A percentile compares a stretch with the other conserved stretches of the same genome.
Conservation (phyloP, 2,113 vertebrate genomes). For the Quiscalus mexicanus region DNA sequence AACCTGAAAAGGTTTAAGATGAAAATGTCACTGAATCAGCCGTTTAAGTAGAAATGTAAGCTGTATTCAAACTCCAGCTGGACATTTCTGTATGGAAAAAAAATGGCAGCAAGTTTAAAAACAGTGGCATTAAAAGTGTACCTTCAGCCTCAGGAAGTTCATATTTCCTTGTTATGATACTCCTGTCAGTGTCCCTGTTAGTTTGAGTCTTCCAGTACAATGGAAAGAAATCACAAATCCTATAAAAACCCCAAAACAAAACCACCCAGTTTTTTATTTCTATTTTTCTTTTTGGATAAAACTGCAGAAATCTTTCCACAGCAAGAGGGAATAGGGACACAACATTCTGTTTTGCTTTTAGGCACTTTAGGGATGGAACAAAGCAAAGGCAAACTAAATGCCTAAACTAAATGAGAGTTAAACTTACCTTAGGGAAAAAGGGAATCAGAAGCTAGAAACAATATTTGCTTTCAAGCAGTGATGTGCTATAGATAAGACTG, state of each 20-base stretch:
- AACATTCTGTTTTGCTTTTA: not conserved
- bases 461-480: slow-evolving; percentile 26
- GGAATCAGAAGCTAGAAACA: slow-evolving; percentile 31
- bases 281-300: not conserved
- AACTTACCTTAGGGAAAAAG: slow-evolving; percentile 18
- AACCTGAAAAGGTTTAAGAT: not conserved
- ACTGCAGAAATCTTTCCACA: not conserved
- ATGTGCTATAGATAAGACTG: slow-evolving; percentile 11
- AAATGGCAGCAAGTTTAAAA: not conserved
- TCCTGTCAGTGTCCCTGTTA: not conserved
- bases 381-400: not conserved
- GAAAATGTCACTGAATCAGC: not conserved
- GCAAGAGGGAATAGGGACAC: not conserved
- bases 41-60: not conserved
- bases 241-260: not conserved
- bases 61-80: not conserved
- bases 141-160: not conserved
- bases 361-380: not conserved
- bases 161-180: not conserved
- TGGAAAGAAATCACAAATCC: not conserved
- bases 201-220: not conserved
- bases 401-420: slow-evolving; percentile 17
- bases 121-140: not conserved
- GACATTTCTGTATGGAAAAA: not conserved
- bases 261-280: not conserved